These are phyloP conservation scores for Diarsia rubi DNA, from an alignment of 2,888 invertebrate genomes.

Conservation along the genomic window DNA sequence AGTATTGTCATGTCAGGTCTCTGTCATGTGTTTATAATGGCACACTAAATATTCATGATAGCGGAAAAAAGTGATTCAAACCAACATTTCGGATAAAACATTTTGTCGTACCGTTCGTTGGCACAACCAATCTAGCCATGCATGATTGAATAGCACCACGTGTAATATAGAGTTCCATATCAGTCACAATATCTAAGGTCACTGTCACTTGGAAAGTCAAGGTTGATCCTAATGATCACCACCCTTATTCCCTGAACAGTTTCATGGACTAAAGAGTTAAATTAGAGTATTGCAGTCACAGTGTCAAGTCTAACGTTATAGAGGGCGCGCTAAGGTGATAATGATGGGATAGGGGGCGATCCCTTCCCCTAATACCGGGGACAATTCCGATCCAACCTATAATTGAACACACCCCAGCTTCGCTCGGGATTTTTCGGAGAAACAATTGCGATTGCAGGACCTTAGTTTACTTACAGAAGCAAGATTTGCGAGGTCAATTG, in stretches of 20 bases:
- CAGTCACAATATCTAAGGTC: slow-evolving; percentile 30
- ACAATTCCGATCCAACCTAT: slow-evolving; percentile 43
- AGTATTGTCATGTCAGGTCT: not conserved
- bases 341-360: slow-evolving; percentile 45
- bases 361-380: slow-evolving; percentile 30
- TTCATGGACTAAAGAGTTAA: slow-evolving; percentile 9
- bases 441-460: not conserved
- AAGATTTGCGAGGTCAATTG: not conserved
- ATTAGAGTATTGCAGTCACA: slow-evolving; percentile 6
- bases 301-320: slow-evolving; percentile 21
- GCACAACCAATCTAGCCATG: slow-evolving; percentile 15
- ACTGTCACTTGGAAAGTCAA: slow-evolving; percentile 28
- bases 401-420: slow-evolving; percentile 41
- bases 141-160: slow-evolving; percentile 24
- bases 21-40: not conserved
- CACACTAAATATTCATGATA: not conserved
- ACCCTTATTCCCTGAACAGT: slow-evolving; percentile 2
- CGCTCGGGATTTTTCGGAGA: slow-evolving; percentile 6
- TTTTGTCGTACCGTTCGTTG: not conserved
- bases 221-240: slow-evolving; percentile 20
- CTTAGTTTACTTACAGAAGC: not conserved
- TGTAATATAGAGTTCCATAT: slow-evolving; percentile 12
- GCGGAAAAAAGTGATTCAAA: not conserved
- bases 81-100: slow-evolving; percentile 3
- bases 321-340: slow-evolving; percentile 41